These are phyloP conservation scores for Gnatocerus cornutus DNA, from an alignment of 2,888 invertebrate species.

Conservation along the genomic window DNA sequence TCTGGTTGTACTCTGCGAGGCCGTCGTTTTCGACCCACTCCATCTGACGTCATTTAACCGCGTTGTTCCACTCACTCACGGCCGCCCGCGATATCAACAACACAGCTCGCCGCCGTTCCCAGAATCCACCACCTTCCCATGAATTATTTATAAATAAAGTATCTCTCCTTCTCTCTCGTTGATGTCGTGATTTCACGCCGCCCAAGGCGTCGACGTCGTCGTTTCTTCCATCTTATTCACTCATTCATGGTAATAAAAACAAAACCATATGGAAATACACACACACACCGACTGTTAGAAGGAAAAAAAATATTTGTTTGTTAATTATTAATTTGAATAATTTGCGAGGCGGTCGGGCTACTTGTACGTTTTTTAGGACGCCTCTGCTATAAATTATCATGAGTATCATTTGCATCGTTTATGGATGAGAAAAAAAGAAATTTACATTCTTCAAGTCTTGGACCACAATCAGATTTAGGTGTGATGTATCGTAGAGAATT, in stretches of 20 bases:
- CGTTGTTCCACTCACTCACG: slow-evolving; percentile 40
- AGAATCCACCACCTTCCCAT: slow-evolving; percentile 48
- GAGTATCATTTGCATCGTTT: slow-evolving; percentile 2
- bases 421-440: slow-evolving; percentile 1
- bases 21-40: slow-evolving; percentile 41
- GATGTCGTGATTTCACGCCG: slow-evolving; percentile 27
- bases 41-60: slow-evolving; percentile 42
- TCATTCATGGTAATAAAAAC: slow-evolving; percentile 9
- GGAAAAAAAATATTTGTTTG: slow-evolving; percentile 19
- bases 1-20: slow-evolving; percentile 36
- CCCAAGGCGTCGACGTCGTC: slow-evolving; percentile 25
- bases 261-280: slow-evolving; percentile 1
- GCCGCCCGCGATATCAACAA: slow-evolving; percentile 46
- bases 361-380: slow-evolving; percentile 16
- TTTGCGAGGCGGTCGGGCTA: slow-evolving; percentile 18
- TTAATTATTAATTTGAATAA: slow-evolving; percentile 22
- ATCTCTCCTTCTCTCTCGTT: slow-evolving; percentile 21
- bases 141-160: slow-evolving; percentile 48
- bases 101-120: slow-evolving; percentile 44
- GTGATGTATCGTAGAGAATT: not conserved
- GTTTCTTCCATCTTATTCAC: slow-evolving; percentile 1
- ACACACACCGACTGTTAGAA: slow-evolving; percentile 1
- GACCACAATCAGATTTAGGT: not conserved
- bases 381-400: slow-evolving; percentile 11
- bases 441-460: not conserved